Base-by-base conservation (phyloP, 2,797 vertebrate species). In the Heteromormyrus szaboi region DNA sequence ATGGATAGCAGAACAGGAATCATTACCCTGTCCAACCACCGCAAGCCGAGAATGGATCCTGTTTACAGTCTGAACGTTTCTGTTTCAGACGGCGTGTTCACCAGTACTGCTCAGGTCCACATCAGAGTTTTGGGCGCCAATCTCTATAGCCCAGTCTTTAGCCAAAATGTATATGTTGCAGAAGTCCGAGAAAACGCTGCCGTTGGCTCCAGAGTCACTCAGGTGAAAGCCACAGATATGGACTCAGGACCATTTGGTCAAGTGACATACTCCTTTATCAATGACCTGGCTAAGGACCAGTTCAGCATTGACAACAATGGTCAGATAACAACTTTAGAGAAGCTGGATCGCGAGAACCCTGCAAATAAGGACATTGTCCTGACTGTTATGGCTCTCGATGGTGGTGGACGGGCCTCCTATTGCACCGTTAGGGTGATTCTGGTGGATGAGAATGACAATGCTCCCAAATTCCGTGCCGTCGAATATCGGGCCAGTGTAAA, bases 41-140 rank as follows among this genome's bases (percentile, higher is more conserved):
- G 89, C n/a, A 97, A 97, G 19, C 97, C 98, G 92, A 94, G 97
- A 33, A 97, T 98, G 97, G 97, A 99, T 41, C 94, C 97, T 6
- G 92, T 95, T 88, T 97, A 98, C 90, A 99, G 96, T 89, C 93
- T 99, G 22, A 99, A 99, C 0, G 96, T 99, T 44, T 99, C 98
- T 0, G 99, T 99, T 83, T 99, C 99, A 0, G 99, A 99, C 0
- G 97, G 98, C 0, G 95, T 99, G 81, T 99, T 99, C 93, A 98
- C 98, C 89, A 98, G 97, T 93, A 99, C 98, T 0, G 98, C 98
- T 1, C 98, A 99, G 92, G 97, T 99, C 88, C 98, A 99, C 86
- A 94, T 99, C 54, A 96, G 93, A 51, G 96, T 99, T 17, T 94
- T 98, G 0, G 96, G 96, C 3, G 98, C 97, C 84, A 99, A 99